phyloP scores from a whole-genome alignment of 2,888 invertebrate species.

The Drosophila robusta region DNA sequence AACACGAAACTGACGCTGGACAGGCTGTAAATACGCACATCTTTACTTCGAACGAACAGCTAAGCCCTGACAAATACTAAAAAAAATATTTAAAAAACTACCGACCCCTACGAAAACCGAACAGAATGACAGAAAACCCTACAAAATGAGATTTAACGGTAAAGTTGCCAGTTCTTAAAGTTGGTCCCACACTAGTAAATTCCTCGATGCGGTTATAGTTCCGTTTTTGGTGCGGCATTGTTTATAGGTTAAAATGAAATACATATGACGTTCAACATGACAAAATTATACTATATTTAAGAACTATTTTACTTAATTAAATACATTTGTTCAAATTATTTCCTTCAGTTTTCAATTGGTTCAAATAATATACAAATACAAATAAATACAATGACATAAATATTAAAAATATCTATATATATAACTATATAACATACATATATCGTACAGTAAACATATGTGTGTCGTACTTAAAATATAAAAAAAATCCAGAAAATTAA shows the following conservation, averaged over 20 bases:
- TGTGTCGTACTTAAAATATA: conserved; percentile 30
- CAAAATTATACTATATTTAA: neutral
- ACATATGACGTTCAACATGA: conserved; percentile 62
- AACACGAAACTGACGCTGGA: conserved; percentile 23
- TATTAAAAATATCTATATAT: conserved; percentile 8
- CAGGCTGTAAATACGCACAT: conserved; percentile 77
- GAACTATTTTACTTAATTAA: conserved; percentile 16
- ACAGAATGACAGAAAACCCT: conserved; percentile 6
- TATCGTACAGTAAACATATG: conserved; percentile 24
- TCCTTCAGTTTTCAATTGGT: conserved; percentile 24
- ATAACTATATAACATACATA: conserved; percentile 32
- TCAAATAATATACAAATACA: conserved; percentile 65
- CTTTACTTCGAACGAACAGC: conserved; percentile 30
- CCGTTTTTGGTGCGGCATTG: conserved; percentile 26
- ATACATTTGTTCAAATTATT: conserved; percentile 11
- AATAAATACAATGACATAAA: conserved; percentile 63
- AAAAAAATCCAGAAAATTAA: conserved; percentile 13
- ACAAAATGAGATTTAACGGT: conserved; percentile 54
- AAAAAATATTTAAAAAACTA: conserved; percentile 2
- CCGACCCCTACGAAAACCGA: conserved; percentile 9
- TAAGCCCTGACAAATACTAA: conserved; percentile 30
- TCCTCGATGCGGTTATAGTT: conserved; percentile 4
- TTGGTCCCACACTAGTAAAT: neutral
- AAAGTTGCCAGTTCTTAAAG: neutral
- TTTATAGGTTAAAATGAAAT: conserved; percentile 36